phyloP scores from a whole-genome alignment of 2,797 vertebrate species.

The Schizopygopsis pylzovi region DNA sequence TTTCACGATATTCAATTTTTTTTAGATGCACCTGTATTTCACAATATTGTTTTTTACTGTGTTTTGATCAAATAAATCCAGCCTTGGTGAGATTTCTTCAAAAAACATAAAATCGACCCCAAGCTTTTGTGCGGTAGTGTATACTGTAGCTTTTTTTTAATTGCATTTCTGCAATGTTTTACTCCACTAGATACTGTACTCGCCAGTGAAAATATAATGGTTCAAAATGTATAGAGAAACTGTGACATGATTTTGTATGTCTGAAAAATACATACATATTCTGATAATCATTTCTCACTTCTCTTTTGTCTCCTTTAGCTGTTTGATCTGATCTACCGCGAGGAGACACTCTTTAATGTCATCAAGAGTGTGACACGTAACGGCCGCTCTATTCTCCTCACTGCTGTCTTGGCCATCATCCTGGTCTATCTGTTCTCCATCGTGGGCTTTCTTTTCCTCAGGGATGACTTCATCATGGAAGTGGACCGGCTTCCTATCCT shows the following conservation, averaged over 20 bases:
- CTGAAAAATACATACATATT: background rate
- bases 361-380: slow-evolving; percentile 97
- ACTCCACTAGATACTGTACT: background rate
- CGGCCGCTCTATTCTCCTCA: slow-evolving; percentile 95
- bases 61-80: background rate
- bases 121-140: background rate
- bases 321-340: slow-evolving; percentile 95
- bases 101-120: background rate
- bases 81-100: background rate
- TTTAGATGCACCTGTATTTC: background rate
- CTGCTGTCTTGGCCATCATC: slow-evolving; percentile 95
- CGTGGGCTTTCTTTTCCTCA: slow-evolving; percentile 94
- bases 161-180: background rate
- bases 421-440: slow-evolving; percentile 99
- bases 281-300: background rate
- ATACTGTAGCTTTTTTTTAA: background rate
- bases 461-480: slow-evolving; percentile 96
- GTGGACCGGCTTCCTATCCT: slow-evolving; percentile 84
- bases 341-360: slow-evolving; percentile 96
- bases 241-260: background rate
- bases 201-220: background rate
- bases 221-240: background rate
- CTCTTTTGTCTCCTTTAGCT: slow-evolving; percentile 74
- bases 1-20: no score
- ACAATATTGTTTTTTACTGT: background rate